Conservation (phyloP, 35 echinoderm and acorn worm genomes). For the Heliocidaris tuberculata region DNA sequence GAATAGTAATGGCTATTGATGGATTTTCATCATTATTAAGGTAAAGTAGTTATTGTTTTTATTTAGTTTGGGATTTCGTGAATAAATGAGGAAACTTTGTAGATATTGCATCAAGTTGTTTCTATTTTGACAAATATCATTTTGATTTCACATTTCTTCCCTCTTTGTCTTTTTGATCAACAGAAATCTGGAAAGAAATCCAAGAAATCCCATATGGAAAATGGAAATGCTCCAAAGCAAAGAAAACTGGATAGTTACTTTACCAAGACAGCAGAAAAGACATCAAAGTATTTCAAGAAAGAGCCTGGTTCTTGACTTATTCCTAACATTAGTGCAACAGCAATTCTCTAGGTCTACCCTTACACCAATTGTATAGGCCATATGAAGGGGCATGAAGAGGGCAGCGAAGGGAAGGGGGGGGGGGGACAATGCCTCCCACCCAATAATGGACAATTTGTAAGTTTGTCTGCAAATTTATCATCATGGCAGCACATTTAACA, state of each 20-base stretch:
- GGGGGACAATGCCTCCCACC: neutral
- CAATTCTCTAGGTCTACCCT: neutral
- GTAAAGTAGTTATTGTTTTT: neutral
- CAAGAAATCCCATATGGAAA: neutral
- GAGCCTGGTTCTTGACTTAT: neutral
- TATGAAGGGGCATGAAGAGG: neutral
- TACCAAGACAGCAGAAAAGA: neutral
- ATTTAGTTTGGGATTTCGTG: neutral
- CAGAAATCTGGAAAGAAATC: slow-evolving; percentile 7
- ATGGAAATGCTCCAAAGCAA: neutral
- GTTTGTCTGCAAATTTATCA: no score
- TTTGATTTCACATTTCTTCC: neutral
- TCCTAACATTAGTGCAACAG: neutral
- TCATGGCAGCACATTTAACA: no score
- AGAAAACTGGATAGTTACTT: neutral
- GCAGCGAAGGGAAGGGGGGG: neutral
- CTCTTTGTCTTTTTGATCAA: neutral
- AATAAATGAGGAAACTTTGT: no score
- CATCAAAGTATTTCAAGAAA: neutral
- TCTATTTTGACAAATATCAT: neutral
- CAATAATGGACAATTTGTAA: no score
- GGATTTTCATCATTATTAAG: neutral
- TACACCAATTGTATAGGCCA: neutral
- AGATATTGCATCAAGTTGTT: no score
- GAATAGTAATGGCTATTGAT: neutral